Conservation (phyloP, 1,140 invertebrate species). For the Leptinotarsa texana region DNA sequence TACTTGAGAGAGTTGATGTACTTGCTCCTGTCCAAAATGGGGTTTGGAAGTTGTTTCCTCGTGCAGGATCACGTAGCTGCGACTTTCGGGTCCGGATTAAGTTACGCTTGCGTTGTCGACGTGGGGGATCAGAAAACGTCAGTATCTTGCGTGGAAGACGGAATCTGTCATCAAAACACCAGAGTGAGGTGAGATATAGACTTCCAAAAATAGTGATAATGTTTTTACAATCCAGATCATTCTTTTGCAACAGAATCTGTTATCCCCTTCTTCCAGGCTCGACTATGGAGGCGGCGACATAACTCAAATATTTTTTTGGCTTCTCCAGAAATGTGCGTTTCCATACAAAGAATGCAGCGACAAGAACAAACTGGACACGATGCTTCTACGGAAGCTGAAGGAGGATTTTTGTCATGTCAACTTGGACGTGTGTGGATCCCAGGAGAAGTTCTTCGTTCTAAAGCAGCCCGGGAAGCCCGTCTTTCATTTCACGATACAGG, state of each 20-base stretch:
- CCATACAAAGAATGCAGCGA: conserved; percentile 81
- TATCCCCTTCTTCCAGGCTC: conserved; percentile 57
- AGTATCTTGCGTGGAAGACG: conserved; percentile 95
- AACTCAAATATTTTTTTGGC: conserved; percentile 82
- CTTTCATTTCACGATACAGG: conserved; percentile 77
- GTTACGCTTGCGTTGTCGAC: conserved; percentile 92
- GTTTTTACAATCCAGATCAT: not conserved
- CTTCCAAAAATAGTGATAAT: not conserved
- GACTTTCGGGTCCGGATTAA: conserved; percentile 90
- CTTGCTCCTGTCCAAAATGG: conserved; percentile 78
- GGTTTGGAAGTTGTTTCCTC: conserved; percentile 89
- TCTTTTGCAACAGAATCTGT: not conserved
- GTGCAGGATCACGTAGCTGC: conserved; percentile 86
- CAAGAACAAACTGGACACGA: conserved; percentile 70
- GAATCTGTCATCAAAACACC: conserved; percentile 87
- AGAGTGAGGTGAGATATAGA: conserved; percentile 60
- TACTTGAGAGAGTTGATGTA: conserved; percentile 86
- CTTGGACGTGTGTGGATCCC: conserved; percentile 82
- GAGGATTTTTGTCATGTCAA: conserved; percentile 91
- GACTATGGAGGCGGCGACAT: conserved; percentile 91
- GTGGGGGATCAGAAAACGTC: conserved; percentile 95
- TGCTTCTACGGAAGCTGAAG: conserved; percentile 82
- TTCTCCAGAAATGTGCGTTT: conserved; percentile 86
- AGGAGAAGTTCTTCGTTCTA: conserved; percentile 78
- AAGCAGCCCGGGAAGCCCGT: conserved; percentile 72